Evolutionary conservation across 2,797 vertebrate species (phyloP).

Genomic region (Chelon auratus): DNA sequence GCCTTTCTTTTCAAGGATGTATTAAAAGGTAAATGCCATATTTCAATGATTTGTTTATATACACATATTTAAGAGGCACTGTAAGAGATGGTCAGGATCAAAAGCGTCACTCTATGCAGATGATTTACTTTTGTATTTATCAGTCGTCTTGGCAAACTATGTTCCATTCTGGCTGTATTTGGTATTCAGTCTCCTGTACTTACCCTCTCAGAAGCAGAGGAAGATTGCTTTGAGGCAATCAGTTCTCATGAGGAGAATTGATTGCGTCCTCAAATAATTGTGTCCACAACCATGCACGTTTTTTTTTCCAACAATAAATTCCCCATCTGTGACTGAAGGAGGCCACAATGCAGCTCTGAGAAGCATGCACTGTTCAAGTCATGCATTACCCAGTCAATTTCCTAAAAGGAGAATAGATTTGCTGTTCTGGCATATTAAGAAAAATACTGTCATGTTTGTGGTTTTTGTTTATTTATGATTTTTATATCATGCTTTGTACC

Average conservation of each 20-base stretch:
- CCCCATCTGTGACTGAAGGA: neutral
- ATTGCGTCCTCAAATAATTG: too few species aligned
- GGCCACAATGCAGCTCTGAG: constrained; percentile 2
- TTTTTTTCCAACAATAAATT: neutral
- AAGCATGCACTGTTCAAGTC: neutral
- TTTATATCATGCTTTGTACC: too few species aligned
- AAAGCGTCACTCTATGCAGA: constrained; percentile 3
- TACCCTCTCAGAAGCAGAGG: neutral
- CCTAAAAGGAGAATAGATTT: too few species aligned
- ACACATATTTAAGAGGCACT: neutral
- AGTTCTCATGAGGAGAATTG: too few species aligned
- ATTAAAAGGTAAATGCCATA: neutral
- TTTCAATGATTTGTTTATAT: neutral
- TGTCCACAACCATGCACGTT: too few species aligned
- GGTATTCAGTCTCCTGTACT: neutral
- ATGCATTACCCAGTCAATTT: too few species aligned
- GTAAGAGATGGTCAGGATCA: neutral
- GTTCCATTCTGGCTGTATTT: neutral
- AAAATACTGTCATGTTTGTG: too few species aligned
- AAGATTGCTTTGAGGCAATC: too few species aligned
- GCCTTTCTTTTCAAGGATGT: neutral
- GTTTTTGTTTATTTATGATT: too few species aligned
- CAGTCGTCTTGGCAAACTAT: neutral
- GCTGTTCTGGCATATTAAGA: too few species aligned
- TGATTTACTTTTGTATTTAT: constrained; percentile 12